These are phyloP conservation scores for Cinclus mexicanus DNA, from an alignment of 2,113 vertebrate species.

Conservation along the genomic window DNA sequence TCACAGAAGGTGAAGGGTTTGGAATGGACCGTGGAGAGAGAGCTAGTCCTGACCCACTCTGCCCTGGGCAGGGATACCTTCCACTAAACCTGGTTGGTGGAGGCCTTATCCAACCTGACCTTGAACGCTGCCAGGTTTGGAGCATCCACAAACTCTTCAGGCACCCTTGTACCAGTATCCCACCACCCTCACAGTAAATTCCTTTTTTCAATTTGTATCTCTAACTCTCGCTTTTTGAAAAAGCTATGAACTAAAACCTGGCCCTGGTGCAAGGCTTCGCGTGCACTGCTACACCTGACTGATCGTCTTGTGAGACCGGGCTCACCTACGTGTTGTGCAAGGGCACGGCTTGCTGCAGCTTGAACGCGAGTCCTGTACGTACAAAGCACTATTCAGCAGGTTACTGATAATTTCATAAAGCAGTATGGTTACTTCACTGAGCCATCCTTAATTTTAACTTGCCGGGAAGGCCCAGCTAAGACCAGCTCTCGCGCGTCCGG, in stretches of 20 bases:
- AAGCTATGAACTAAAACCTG: too few species aligned
- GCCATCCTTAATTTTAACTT: background rate
- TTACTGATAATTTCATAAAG: background rate
- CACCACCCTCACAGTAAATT: background rate
- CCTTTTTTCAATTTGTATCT: background rate
- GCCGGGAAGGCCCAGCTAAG: background rate
- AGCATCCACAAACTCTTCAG: background rate
- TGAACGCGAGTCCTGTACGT: background rate
- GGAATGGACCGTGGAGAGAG: accelerated
- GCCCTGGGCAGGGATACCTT: too few species aligned
- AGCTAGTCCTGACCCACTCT: background rate
- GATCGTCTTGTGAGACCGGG: accelerated
- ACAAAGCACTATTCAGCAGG: too few species aligned
- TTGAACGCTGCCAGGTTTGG: background rate
- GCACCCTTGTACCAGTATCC: background rate
- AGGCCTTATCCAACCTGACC: background rate
- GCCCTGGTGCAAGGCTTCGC: too few species aligned
- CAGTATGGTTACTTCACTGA: background rate
- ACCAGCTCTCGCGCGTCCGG: too few species aligned
- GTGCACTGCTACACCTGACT: accelerated
- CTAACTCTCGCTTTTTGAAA: background rate
- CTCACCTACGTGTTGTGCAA: background rate
- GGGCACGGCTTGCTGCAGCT: background rate
- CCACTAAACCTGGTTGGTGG: background rate
- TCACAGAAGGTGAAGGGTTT: background rate